Conservation (phyloP, 1,140 invertebrate genomes). For the Dysdera silvatica region DNA sequence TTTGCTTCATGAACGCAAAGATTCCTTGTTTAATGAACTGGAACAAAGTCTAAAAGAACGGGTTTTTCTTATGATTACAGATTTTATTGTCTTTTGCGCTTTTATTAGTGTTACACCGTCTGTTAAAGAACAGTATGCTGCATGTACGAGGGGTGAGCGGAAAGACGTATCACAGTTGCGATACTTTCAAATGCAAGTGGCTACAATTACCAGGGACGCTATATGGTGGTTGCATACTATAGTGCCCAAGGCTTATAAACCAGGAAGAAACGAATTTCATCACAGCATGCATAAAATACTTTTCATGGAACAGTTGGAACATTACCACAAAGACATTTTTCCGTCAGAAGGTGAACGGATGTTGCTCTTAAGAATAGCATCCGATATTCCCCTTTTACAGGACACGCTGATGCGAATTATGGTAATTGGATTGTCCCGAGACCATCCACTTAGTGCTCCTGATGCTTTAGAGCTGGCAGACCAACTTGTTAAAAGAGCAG, state of each 20-base stretch:
- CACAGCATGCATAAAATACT: constrained; percentile 76
- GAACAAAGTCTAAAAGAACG: constrained; percentile 54
- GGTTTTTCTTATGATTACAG: constrained; percentile 70
- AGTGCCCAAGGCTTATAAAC: constrained; percentile 61
- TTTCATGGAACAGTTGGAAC: constrained; percentile 72
- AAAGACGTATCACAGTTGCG: constrained; percentile 50
- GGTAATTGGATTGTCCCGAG: constrained; percentile 68
- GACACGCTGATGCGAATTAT: constrained; percentile 71
- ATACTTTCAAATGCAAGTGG: constrained; percentile 60
- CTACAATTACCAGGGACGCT: constrained; percentile 69
- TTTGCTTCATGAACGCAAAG: constrained; percentile 56
- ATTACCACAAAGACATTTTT: constrained; percentile 89
- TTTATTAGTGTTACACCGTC: constrained; percentile 68
- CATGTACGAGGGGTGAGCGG: constrained; percentile 54
- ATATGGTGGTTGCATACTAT: constrained; percentile 76
- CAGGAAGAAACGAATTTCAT: constrained; percentile 62
- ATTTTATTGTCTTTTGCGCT: constrained; percentile 76
- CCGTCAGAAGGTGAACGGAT: constrained; percentile 74
- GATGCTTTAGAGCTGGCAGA: constrained; percentile 80
- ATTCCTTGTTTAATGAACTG: constrained; percentile 41
- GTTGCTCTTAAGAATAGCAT: constrained; percentile 67
- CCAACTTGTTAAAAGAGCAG: constrained; percentile 72
- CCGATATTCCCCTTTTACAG: constrained; percentile 76
- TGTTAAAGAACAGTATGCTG: constrained; percentile 60
- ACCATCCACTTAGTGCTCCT: constrained; percentile 66